Evolutionary conservation across 2,113 vertebrate species (phyloP), one percentile per base, ranked within the genome.

Genomic region (Morone chrysops): DNA sequence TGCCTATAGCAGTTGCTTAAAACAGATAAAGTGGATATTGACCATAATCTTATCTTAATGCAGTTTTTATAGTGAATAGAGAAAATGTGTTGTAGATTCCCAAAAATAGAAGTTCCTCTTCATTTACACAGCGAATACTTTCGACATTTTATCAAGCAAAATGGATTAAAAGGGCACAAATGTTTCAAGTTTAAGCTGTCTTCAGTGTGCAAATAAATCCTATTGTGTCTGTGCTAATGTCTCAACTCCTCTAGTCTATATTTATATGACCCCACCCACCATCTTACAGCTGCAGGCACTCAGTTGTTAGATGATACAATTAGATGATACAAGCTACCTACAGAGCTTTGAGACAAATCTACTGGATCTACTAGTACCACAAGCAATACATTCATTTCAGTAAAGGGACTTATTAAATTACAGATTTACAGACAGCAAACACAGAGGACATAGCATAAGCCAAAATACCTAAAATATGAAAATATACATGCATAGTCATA

Each of bases 301-400:
- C 74, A 67, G 77, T 83, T n/a, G 0, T 82, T 80, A 57, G 67
- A 75, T 72, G 73, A 85, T 65, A 69, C 40, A 83, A 82, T 84
- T 76, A 62, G 72, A 61, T 57, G 59, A 67, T 60, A 25, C 59
- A 43, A 70, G 22, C 87, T 56, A 75, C 48, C 77, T 81, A 47
- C 79, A 47, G 70, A 81, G 70, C 54, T 65, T 2, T 18, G 25
- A 68, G 53, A 3, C 50, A 80, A 59, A 70, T 80, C 59, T 45
- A 36, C 18, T 4, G 67, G 2, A 56, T 73, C 10, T n/a, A 56
- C 54, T 3, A 11, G 40, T 2, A 16, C 18, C 17, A 57, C 31
- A 8, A 11, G 75, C 22, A 53, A 14, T 18, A 16, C 0, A 61
- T 41, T n/a, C 56, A 9, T 50, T 56, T 40, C 9, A 61, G 13